Percentiles rank a stretch among this genome's conserved stretches.
Conservation (phyloP, 2,888 invertebrate species). For the Orthosia gothica region DNA sequence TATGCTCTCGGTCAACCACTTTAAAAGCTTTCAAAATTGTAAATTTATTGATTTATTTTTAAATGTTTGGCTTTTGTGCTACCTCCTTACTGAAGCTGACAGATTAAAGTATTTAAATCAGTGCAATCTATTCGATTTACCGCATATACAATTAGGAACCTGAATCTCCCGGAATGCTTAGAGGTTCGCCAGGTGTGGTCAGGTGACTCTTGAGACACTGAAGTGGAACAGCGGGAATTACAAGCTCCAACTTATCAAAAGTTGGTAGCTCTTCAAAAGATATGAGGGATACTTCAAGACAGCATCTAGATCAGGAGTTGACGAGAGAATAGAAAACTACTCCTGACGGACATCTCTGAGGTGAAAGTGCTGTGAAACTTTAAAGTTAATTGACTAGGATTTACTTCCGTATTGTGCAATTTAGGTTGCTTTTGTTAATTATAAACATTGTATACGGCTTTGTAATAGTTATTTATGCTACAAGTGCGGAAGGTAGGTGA, state of each 20-base stretch:
- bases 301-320: background rate
- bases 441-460: too few relatives aligned
- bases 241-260: background rate
- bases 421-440: too few relatives aligned
- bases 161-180: background rate
- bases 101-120: background rate
- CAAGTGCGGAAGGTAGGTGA: too few relatives aligned
- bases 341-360: background rate
- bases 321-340: background rate
- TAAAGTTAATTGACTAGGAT: background rate
- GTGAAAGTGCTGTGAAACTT: background rate
- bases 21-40: background rate
- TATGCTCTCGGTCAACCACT: background rate
- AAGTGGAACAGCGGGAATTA: background rate
- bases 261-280: background rate
- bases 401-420: too few relatives aligned
- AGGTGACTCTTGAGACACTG: background rate
- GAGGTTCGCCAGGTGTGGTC: background rate
- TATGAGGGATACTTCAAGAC: background rate
- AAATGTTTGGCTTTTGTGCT: too few relatives aligned
- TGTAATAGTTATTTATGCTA: too few relatives aligned
- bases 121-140: background rate
- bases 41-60: too few relatives aligned
- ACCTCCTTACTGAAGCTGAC: background rate
- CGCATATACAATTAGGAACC: background rate